Base-by-base conservation (phyloP, 2,888 invertebrate genomes). In the Metallyticus violacea region DNA sequence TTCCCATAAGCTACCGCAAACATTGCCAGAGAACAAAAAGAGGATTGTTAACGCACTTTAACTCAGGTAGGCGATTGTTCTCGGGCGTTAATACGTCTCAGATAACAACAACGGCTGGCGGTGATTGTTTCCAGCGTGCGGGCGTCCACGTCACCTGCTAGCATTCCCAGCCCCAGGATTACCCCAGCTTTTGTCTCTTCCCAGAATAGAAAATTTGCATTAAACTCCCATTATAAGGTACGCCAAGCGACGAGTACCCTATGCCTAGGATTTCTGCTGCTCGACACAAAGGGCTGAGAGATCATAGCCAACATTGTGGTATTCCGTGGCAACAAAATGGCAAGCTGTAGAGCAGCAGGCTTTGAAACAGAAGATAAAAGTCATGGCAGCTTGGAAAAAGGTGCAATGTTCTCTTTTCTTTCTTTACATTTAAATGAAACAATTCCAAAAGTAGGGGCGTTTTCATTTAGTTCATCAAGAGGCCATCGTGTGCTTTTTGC, bases 161-260 rank as follows among this genome's bases (percentile, higher is more conserved):
- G 40, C 40, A 62, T 40, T 40, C 40, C 40, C 40, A 40, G 40
- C 1, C 9, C 40, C 40, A 40, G 40, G 40, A 40, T 62, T 62
- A 62, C 40, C 15, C 22, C 15, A 15, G 40, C 40, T 62, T 62
- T 62, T 62, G 40, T 62, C 15, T 62, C 40, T 22, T 62, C 40
- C 22, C 26, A 82, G 82, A 76, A 82, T 62, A 82, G 82, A 82
- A 82, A 76, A 82, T 82, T 82, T 76, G 76, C 82, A 82, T 82
- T 82, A 82, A 82, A 82, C 62, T 82, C 82, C 82, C 82, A 82
- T 82, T 82, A 82, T 40, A 40, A 25, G 40, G 40, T 26, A 62
- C 40, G 40, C 40, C 40, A 62, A 62, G 40, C 40, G 22, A 62
- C 40, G 40, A 62, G 15, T 62, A 15, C 40, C 40, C 15, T 62